Percentiles rank a stretch among this genome's conserved stretches.
Conservation (phyloP, 2,113 vertebrate species). For the Hassar affinis region DNA sequence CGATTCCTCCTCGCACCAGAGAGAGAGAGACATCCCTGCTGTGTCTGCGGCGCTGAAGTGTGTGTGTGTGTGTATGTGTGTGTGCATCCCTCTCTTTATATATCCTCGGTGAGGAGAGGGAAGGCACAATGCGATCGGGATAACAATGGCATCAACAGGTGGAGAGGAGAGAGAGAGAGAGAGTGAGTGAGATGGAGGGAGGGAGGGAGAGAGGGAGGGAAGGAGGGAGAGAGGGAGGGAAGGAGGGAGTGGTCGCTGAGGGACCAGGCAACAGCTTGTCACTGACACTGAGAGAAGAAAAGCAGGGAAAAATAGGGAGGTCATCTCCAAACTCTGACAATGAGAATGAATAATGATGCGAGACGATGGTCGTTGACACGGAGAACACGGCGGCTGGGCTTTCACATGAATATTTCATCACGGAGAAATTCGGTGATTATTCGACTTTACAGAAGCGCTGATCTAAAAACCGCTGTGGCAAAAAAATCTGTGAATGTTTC, state of each 20-base stretch:
- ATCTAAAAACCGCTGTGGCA: not conserved
- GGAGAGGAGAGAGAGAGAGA: slow-evolving; percentile 61
- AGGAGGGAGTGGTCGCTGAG: slow-evolving; percentile 69
- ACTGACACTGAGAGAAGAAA: slow-evolving; percentile 66
- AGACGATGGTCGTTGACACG: slow-evolving; percentile 63
- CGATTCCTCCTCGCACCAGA: slow-evolving; percentile 75
- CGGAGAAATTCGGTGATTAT: not conserved
- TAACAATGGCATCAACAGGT: slow-evolving; percentile 76
- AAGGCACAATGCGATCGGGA: slow-evolving; percentile 38
- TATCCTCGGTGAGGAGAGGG: slow-evolving; percentile 53
- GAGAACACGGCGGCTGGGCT: slow-evolving; percentile 20
- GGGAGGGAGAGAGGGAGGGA: slow-evolving; percentile 45
- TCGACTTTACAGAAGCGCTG: not conserved
- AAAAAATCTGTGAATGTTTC: not conserved
- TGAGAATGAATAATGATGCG: slow-evolving; percentile 68
- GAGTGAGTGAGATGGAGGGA: not conserved
- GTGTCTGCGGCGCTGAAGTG: slow-evolving; percentile 38
- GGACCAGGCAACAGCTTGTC: slow-evolving; percentile 72
- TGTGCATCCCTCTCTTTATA: slow-evolving; percentile 59
- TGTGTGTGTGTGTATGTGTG: slow-evolving; percentile 14
- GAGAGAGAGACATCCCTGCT: slow-evolving; percentile 62
- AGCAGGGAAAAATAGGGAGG: slow-evolving; percentile 58
- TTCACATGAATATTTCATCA: slow-evolving; percentile 24
- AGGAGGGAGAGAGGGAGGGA: slow-evolving; percentile 58
- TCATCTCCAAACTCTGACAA: slow-evolving; percentile 73